phyloP scores from a whole-genome alignment of 2,797 vertebrate genomes.

The Cichlasoma orientale region DNA sequence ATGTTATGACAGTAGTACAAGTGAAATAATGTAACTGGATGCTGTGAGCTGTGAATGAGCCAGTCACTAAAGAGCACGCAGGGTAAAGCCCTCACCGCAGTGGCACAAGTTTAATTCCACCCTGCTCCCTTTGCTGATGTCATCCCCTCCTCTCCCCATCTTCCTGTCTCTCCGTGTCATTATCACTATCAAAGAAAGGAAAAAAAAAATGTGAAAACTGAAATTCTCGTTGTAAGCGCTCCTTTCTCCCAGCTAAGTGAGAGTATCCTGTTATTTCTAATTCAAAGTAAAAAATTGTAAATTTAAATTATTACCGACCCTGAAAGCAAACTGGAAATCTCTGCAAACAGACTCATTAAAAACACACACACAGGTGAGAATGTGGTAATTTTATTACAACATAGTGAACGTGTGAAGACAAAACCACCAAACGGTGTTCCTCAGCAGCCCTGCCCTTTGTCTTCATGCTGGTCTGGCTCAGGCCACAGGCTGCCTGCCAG shows the following conservation, averaged over 20 bases:
- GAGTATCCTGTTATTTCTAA: background rate
- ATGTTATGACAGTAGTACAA: background rate
- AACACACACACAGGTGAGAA: background rate
- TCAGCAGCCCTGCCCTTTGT: background rate
- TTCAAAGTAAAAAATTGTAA: background rate
- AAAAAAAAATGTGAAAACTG: background rate
- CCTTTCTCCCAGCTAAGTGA: background rate
- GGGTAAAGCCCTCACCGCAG: background rate
- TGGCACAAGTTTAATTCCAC: background rate
- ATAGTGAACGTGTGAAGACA: background rate
- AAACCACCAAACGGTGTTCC: background rate
- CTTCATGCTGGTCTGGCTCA: background rate
- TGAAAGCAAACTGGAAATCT: background rate
- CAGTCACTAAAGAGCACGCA: background rate
- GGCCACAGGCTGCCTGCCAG: slow-evolving; percentile 7
- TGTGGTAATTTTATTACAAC: background rate
- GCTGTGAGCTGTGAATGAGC: background rate
- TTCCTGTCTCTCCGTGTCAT: background rate
- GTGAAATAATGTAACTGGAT: background rate
- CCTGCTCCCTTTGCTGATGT: background rate
- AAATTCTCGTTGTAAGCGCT: background rate
- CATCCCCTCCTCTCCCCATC: background rate
- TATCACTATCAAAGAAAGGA: background rate
- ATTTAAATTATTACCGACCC: background rate
- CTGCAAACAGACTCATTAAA: background rate